A percentile compares a stretch with the other conserved stretches of the same genome.
Evolutionary conservation across 2,113 vertebrate species (phyloP).

Genomic region (Ameiurus melas): DNA sequence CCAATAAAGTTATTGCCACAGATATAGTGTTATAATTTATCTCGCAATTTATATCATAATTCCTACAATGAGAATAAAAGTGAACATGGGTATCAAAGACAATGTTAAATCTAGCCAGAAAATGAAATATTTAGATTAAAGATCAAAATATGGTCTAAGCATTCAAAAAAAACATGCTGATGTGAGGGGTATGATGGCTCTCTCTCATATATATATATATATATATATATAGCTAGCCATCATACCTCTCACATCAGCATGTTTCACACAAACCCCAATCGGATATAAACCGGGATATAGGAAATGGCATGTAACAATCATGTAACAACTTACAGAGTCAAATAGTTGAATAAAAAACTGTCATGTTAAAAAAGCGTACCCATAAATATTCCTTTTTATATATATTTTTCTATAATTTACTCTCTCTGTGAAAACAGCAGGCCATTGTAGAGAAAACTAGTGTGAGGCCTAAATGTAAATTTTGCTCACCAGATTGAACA

Average conservation of each 20-base stretch:
- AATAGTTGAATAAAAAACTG: conserved; percentile 1
- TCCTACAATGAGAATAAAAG: not conserved
- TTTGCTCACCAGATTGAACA: conserved; percentile 6
- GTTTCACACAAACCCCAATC: not conserved
- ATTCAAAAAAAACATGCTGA: conserved; percentile 25
- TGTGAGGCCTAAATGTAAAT: not conserved
- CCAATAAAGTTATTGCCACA: conserved; percentile 25
- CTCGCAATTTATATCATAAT: not conserved
- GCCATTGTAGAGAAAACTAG: not conserved
- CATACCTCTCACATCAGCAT: too few relatives aligned
- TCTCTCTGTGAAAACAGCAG: conserved; percentile 43
- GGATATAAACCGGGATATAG: not conserved
- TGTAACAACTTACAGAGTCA: not conserved
- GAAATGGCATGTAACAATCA: conserved; percentile 1
- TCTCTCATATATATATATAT: too few relatives aligned
- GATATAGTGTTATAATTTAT: conserved; percentile 7
- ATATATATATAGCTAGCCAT: too few relatives aligned
- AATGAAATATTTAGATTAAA: conserved; percentile 35
- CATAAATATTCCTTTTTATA: conserved; percentile 11
- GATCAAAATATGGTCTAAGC: not conserved
- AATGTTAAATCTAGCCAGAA: conserved; percentile 18
- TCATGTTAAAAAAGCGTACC: not conserved
- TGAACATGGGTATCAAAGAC: not conserved
- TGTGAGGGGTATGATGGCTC: not conserved
- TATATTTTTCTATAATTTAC: conserved; percentile 34